Evolutionary conservation across 2,113 vertebrate genomes (phyloP), one percentile per base, ranked within the genome.

Genomic region (Gadus macrocephalus): DNA sequence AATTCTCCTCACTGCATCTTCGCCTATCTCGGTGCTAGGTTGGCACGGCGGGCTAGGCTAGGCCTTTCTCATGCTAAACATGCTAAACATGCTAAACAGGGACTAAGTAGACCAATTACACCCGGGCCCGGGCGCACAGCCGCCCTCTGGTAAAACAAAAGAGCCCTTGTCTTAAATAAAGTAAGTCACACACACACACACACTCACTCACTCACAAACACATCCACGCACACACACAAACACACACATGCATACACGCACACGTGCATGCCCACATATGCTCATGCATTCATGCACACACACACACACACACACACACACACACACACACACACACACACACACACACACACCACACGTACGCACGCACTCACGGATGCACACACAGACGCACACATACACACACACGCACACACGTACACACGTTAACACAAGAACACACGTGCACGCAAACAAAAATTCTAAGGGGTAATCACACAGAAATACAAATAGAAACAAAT

Each of bases 101-200:
- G 11, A 7, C 95, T 95, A 95, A 98, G 95, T 95, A 93, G 95
- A 93, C 95, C 95, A 97, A 97, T 97, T 98, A 97, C 92, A 83
- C 92, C 93, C 92, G 86, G 93, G 42, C 42, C 42, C 42, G 12
- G 42, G 42, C 42, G 8, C 42, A 49, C 42, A 49, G 42, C 42
- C 42, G 42, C 42, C 42, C 42, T 92, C 92, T 91, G 90, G 89
- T 94, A 94, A 95, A 93, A 97, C 95, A 96, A 97, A 93, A 95
- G 93, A 82, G 88, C 83, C 91, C 95, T 94, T 95, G 94, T 95
- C 91, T 93, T 91, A 94, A 95, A 95, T 95, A 94, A 94, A 95
- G 94, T 93, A 93, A 94, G 89, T 92, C 81, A 74, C 84, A 81
- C 87, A 78, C 79, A 79, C 77, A 74, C 38, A 17, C 27, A 0